Base-by-base conservation (phyloP, 2,113 vertebrate species). In the Sander vitreus region DNA sequence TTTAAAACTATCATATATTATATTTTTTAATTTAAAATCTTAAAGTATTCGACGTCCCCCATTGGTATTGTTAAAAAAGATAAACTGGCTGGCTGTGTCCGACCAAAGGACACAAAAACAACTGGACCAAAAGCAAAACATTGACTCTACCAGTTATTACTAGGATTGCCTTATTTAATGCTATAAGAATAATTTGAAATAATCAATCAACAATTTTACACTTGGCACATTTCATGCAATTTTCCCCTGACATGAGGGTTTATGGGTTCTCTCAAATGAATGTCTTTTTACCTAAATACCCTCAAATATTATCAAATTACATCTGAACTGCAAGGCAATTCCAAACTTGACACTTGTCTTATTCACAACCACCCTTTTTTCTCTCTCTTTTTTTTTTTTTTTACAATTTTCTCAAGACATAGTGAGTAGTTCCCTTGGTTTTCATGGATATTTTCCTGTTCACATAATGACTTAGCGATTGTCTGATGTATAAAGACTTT, bases 401-500 rank as follows among this genome's bases (percentile, higher is more conserved):
- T 60, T 16, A 15, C 53, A 18, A 6, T 57, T 66, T 39, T 53
- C 51, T 51, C 27, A 21, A 33, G 5, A 27, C 36, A 33, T 19
- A 23, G 43, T 27, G 53, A 62, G 15, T 2, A 25, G 23, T 62
- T 81, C 33, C 45, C 36, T 18, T 10, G 0, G 80, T 59, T 64
- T 70, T 60, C 57, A 10, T 18, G 30, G 66, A 70, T 27, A 68
- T 60, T 73, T 60, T 62, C 47, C 80, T 19, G 39, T 18, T 89
- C 81, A 4, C 60, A 47, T 54, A 76, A 79, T 63, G 71, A 77
- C 73, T 74, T 74, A 39, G 70, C 7, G 55, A 70, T 66, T 64
- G 76, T 79, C 70, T 45, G 77, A 39, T 5, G 53, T 18, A 76
- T 30, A 27, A 80, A 71, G 50, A 79, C 51, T 59, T 54, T 25